Percentiles rank a stretch among this genome's conserved stretches.
These are phyloP conservation scores for Acrocephalus kingi DNA, from an alignment of 2,113 vertebrate species.

Conservation along the genomic window DNA sequence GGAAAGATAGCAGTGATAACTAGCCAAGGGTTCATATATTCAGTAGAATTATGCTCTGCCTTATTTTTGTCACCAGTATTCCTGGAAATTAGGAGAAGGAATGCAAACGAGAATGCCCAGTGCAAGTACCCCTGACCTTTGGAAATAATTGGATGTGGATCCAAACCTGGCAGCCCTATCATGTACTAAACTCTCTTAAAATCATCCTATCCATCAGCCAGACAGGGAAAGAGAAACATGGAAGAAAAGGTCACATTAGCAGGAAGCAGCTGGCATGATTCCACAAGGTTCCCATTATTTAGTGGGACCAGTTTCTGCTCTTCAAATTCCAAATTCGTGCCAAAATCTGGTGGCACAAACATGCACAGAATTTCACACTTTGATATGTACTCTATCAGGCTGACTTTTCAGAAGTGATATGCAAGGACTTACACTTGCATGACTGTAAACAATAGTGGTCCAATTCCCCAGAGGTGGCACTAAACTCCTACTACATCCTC, in stretches of 20 bases:
- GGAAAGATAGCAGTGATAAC: neutral
- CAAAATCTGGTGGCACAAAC: slow-evolving; percentile 1
- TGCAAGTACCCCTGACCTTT: slow-evolving; percentile 38
- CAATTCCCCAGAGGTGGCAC: neutral
- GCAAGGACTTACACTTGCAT: neutral
- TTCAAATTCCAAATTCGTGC: slow-evolving; percentile 3
- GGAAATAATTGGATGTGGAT: slow-evolving; percentile 45
- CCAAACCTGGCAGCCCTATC: slow-evolving; percentile 22
- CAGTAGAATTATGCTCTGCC: neutral
- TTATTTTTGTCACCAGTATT: slow-evolving; percentile 5
- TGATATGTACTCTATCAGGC: neutral
- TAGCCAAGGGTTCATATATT: neutral
- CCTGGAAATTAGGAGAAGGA: slow-evolving; percentile 16
- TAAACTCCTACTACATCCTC: slow-evolving; percentile 26
- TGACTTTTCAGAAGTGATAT: slow-evolving; percentile 46
- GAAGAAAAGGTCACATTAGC: slow-evolving; percentile 53
- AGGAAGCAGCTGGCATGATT: slow-evolving; percentile 1
- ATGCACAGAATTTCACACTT: slow-evolving; percentile 7
- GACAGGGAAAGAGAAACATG: slow-evolving; percentile 4
- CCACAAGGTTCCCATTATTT: neutral
- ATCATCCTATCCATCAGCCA: slow-evolving; percentile 52
- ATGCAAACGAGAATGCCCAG: neutral
- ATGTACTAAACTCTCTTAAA: slow-evolving; percentile 29
- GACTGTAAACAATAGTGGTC: slow-evolving; percentile 28
- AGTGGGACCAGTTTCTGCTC: neutral